Percentiles rank a stretch among this genome's conserved stretches.
These are phyloP conservation scores for Actinostola sp. DNA, from an alignment of 92 coral and sea anemone species.

Conservation along the genomic window DNA sequence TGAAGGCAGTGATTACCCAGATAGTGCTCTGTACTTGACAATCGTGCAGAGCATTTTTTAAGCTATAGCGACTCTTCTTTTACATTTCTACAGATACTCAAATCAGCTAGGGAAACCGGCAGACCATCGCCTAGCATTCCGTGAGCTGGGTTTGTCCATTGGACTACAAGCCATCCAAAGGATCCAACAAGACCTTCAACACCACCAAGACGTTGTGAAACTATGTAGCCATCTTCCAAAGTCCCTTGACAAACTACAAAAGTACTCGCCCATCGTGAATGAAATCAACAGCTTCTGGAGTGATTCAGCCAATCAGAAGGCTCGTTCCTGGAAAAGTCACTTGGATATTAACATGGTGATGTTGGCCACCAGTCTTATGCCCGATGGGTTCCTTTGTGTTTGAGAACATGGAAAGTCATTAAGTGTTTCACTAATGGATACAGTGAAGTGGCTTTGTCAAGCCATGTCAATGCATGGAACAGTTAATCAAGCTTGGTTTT, in stretches of 20 bases:
- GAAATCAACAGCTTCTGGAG: constrained; percentile 63
- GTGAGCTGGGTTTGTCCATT: constrained; percentile 66
- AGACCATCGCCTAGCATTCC: constrained; percentile 66
- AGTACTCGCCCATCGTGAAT: constrained; percentile 31
- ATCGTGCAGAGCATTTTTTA: no score
- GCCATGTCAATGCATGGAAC: no score
- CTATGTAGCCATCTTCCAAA: constrained; percentile 24
- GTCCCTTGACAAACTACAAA: constrained; percentile 30
- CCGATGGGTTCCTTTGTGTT: constrained; percentile 50
- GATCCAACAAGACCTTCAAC: constrained; percentile 37
- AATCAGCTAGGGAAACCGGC: constrained; percentile 47
- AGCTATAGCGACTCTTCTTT: no score
- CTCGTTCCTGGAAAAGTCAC: constrained; percentile 61
- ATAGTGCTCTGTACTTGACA: no score
- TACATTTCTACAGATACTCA: constrained; percentile 23
- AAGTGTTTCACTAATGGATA: not conserved
- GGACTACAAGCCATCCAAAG: constrained; percentile 59
- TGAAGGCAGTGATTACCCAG: no score
- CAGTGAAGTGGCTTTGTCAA: not conserved
- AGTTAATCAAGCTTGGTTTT: no score
- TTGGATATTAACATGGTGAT: constrained; percentile 73
- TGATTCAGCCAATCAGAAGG: constrained; percentile 48
- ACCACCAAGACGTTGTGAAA: constrained; percentile 35
- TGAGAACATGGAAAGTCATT: not conserved
- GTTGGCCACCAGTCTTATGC: constrained; percentile 68